phyloP scores from a whole-genome alignment of 1,140 invertebrate genomes.

The Rhopalosiphum padi region DNA sequence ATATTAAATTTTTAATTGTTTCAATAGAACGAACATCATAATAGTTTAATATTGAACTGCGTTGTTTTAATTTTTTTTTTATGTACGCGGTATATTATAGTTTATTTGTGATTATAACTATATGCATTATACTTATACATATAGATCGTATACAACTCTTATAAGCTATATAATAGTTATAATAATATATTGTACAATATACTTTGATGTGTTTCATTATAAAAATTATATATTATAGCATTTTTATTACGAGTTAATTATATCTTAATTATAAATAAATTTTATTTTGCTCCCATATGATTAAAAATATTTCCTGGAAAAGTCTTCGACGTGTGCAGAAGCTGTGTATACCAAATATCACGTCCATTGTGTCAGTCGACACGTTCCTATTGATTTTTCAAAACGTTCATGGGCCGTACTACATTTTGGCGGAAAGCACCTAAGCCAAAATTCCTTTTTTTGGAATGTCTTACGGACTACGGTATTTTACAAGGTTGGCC shows the following conservation, averaged over 20 bases:
- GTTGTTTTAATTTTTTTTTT: too few relatives aligned
- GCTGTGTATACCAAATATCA: background rate
- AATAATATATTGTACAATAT: background rate
- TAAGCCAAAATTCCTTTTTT: constrained; percentile 34
- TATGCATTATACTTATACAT: too few relatives aligned
- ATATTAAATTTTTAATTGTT: background rate
- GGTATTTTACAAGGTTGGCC: background rate
- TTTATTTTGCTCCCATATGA: background rate
- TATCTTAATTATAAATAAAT: background rate
- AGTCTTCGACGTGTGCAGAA: background rate
- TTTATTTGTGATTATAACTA: too few relatives aligned
- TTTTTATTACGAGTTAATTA: background rate
- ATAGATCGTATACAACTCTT: too few relatives aligned
- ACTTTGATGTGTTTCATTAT: background rate
- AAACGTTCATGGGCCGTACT: background rate
- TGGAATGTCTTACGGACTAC: constrained; percentile 22
- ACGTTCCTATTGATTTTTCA: constrained; percentile 52
- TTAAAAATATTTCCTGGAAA: background rate
- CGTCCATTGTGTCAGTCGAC: constrained; percentile 25
- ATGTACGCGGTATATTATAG: too few relatives aligned
- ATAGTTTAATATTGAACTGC: background rate
- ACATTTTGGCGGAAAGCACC: background rate
- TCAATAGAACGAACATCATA: background rate
- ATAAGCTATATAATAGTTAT: too few relatives aligned
- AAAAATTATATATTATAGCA: background rate